A percentile compares a stretch with the other conserved stretches of the same genome.
phyloP scores from a whole-genome alignment of 2,113 vertebrate genomes.

The Tamias sibiricus region DNA sequence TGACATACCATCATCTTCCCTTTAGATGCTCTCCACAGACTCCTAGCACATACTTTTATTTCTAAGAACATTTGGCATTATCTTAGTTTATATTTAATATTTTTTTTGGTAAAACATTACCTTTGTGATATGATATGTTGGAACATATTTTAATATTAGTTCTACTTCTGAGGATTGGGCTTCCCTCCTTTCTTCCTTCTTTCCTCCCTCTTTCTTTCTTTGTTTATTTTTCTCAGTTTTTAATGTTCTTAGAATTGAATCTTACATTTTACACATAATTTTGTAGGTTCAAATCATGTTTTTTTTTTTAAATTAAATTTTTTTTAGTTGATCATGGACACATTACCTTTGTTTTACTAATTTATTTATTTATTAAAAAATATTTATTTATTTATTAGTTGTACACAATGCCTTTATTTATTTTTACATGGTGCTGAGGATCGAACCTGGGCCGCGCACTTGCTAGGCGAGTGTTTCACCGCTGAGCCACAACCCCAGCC shows the following conservation, averaged over 20 bases:
- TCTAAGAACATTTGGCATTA: slow-evolving; percentile 42
- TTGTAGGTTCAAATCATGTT: no score
- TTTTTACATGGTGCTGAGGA: no score
- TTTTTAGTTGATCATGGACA: no score
- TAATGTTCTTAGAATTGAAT: background rate
- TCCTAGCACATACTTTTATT: background rate
- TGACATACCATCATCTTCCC: background rate
- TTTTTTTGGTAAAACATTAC: background rate
- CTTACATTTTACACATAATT: background rate
- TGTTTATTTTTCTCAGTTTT: background rate
- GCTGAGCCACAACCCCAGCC: no score
- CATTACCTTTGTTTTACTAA: no score
- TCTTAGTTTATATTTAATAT: slow-evolving; percentile 24
- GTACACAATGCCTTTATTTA: no score
- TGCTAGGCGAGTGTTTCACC: no score
- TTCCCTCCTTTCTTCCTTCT: slow-evolving; percentile 7
- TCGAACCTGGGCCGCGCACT: no score
- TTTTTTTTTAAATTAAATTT: no score
- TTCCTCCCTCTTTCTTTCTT: background rate
- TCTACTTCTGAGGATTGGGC: slow-evolving; percentile 53
- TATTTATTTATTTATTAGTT: no score
- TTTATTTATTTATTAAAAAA: no score
- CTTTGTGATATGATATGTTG: background rate
- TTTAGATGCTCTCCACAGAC: background rate
- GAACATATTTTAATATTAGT: slow-evolving; percentile 33